Evolutionary conservation across 2,797 vertebrate genomes (phyloP).

Genomic region (Platyrinchus mystaceus): DNA sequence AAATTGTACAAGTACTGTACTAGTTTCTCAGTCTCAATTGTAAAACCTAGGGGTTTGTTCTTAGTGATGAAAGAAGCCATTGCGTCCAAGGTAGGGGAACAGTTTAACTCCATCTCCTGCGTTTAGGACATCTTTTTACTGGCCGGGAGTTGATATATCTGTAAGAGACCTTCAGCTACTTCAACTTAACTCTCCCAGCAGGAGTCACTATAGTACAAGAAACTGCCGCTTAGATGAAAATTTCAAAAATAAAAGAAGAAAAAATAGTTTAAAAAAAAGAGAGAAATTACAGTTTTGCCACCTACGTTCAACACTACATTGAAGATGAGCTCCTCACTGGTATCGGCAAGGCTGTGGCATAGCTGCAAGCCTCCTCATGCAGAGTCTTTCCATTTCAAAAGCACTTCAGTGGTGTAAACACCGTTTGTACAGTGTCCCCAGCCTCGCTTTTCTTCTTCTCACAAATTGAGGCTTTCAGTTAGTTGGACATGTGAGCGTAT

Average conservation of each 20-base stretch:
- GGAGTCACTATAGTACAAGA: constrained; percentile 86
- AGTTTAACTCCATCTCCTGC: constrained; percentile 87
- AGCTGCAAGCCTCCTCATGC: constrained; percentile 91
- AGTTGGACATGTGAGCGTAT: constrained; percentile 81
- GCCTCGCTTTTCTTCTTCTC: constrained; percentile 81
- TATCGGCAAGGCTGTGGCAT: constrained; percentile 82
- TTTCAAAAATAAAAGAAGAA: constrained; percentile 88
- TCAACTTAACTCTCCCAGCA: constrained; percentile 88
- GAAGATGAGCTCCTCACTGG: constrained; percentile 85
- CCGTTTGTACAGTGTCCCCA: constrained; percentile 82
- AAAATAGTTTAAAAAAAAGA: constrained; percentile 85
- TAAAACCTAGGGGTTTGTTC: constrained; percentile 88
- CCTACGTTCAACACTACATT: constrained; percentile 86
- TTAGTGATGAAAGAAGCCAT: constrained; percentile 88
- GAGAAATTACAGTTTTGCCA: constrained; percentile 88
- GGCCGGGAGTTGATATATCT: constrained; percentile 87
- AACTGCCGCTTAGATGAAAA: constrained; percentile 87
- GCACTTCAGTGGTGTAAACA: constrained; percentile 86
- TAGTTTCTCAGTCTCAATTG: constrained; percentile 89
- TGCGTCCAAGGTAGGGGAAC: constrained; percentile 87
- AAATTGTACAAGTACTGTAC: constrained; percentile 87
- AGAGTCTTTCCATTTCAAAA: constrained; percentile 85
- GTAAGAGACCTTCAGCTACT: constrained; percentile 87
- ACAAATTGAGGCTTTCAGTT: constrained; percentile 84
- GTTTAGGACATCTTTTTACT: constrained; percentile 88